These are phyloP conservation scores for Rhinoderma darwinii DNA, from an alignment of 2,113 vertebrate genomes.

Conservation along the genomic window DNA sequence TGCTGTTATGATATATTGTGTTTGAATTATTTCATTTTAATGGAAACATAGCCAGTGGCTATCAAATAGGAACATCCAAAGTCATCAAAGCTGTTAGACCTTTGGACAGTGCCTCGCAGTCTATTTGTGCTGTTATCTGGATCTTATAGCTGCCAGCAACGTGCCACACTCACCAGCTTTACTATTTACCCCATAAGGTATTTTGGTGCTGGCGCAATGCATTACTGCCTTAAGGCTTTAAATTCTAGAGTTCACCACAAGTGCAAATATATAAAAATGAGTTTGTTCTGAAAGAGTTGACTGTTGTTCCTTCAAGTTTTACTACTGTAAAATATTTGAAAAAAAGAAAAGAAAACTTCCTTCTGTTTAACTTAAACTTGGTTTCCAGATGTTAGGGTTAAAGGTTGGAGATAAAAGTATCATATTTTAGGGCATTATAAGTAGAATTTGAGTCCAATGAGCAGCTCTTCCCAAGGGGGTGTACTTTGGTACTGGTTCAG, in stretches of 20 bases:
- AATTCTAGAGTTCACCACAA: conserved; percentile 80
- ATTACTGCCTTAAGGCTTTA: conserved; percentile 71
- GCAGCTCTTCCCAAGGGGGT: conserved; percentile 84
- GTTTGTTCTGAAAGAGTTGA: conserved; percentile 68
- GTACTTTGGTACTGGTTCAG: conserved; percentile 74
- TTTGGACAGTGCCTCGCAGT: conserved; percentile 74
- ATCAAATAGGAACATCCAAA: conserved; percentile 74
- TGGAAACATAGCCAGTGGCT: conserved; percentile 74
- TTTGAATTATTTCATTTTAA: conserved; percentile 78
- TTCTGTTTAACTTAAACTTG: conserved; percentile 83
- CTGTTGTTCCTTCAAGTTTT: conserved; percentile 71
- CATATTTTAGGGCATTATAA: conserved; percentile 82
- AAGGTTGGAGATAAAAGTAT: conserved; percentile 96
- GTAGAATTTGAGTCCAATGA: conserved; percentile 75
- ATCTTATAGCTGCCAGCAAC: conserved; percentile 75
- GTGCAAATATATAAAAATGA: conserved; percentile 73
- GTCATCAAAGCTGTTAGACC: conserved; percentile 77
- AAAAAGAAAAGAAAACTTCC: conserved; percentile 89
- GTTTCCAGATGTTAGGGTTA: conserved; percentile 97
- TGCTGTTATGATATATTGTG: conserved; percentile 70
- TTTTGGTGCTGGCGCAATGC: conserved; percentile 69
- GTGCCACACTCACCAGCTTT: conserved; percentile 71
- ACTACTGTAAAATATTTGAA: conserved; percentile 75
- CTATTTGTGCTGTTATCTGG: conserved; percentile 78
- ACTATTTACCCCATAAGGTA: conserved; percentile 67